Percentiles rank a stretch among this genome's conserved stretches.
These are phyloP conservation scores for Euglossa dilemma DNA, from an alignment of 1,140 invertebrate species.

Conservation along the genomic window DNA sequence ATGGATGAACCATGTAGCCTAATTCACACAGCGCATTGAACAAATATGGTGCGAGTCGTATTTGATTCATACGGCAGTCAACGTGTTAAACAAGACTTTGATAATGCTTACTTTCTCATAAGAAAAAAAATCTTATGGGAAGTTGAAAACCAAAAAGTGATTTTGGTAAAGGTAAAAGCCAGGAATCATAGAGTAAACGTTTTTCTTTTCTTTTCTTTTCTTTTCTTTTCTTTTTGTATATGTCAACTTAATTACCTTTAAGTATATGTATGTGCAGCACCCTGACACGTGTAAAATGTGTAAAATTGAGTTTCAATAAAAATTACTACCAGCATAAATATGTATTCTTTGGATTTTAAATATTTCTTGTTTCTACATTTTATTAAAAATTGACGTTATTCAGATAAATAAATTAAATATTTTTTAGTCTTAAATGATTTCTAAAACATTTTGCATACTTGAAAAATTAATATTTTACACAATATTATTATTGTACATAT, in stretches of 20 bases:
- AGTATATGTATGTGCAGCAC: background rate
- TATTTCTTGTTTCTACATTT: background rate
- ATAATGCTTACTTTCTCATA: background rate
- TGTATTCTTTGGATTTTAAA: background rate
- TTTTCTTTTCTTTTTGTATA: background rate
- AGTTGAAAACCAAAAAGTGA: background rate
- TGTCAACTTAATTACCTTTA: background rate
- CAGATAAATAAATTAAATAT: background rate
- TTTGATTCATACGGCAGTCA: too few species aligned
- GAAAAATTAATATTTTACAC: slow-evolving; percentile 9
- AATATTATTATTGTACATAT: background rate
- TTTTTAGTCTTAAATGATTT: background rate
- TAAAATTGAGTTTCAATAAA: background rate
- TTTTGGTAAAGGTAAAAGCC: background rate
- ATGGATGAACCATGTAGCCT: too few species aligned
- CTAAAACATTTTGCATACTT: background rate
- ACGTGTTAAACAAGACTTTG: background rate
- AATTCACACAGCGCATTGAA: too few species aligned
- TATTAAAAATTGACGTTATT: background rate
- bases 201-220: background rate
- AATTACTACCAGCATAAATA: background rate
- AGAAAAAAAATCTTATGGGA: background rate
- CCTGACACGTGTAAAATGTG: background rate
- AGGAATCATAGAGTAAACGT: background rate
- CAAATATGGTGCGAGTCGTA: too few species aligned